Evolutionary conservation across 2,797 vertebrate genomes (phyloP).

Genomic region (Emydoidea blandingii): DNA sequence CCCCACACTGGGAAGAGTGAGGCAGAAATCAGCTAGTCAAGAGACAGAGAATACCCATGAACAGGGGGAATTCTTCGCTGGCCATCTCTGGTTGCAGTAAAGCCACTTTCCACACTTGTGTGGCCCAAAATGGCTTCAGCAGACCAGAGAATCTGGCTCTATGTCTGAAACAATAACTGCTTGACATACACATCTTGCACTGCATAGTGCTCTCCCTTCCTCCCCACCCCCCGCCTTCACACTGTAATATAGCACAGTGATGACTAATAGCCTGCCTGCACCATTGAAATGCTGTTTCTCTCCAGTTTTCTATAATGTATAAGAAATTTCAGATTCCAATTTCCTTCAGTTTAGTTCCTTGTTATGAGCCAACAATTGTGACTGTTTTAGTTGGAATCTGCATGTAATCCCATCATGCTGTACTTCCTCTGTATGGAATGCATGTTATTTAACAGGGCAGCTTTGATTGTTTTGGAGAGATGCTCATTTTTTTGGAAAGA

Average conservation of each 20-base stretch:
- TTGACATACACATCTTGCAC: fast-evolving
- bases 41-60: not conserved
- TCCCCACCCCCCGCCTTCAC: not conserved
- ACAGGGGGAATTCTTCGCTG: not conserved
- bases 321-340: constrained; percentile 7
- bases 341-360: constrained; percentile 61
- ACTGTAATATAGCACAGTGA: not conserved
- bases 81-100: not conserved
- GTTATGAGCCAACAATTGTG: constrained; percentile 52
- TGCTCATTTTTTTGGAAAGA: constrained; percentile 55
- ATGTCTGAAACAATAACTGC: fast-evolving
- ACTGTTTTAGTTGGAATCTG: constrained; percentile 79
- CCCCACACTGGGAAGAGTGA: not conserved
- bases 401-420: not conserved
- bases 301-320: not conserved
- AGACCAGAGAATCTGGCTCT: not conserved
- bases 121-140: not conserved
- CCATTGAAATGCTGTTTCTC: not conserved
- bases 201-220: fast-evolving
- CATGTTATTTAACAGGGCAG: constrained; percentile 72
- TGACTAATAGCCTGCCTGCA: fast-evolving
- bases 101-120: not conserved
- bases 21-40: not conserved
- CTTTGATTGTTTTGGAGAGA: constrained; percentile 79
- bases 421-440: constrained; percentile 72